Evolutionary conservation across 2,888 invertebrate genomes (phyloP).

Genomic region (Dryomyza anilis): DNA sequence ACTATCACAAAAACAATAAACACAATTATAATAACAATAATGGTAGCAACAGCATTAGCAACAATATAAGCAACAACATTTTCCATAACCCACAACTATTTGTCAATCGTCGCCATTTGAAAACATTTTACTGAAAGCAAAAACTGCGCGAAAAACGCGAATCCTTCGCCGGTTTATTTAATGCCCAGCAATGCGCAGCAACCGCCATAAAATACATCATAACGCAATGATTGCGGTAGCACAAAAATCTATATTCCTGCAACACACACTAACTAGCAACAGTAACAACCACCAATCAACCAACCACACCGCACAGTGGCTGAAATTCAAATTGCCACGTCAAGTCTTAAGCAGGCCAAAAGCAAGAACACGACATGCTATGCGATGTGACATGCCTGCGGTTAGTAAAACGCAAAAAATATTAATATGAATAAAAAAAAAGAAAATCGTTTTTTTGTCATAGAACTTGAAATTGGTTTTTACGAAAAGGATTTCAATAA

Average conservation of each 20-base stretch:
- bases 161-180: too few relatives aligned
- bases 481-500: slow-evolving; percentile 16
- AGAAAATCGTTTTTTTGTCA: too few relatives aligned
- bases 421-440: too few relatives aligned
- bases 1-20: too few relatives aligned
- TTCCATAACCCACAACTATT: neutral
- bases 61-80: neutral
- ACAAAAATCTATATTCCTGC: slow-evolving; percentile 2
- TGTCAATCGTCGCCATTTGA: slow-evolving; percentile 5
- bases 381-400: neutral
- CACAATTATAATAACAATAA: too few relatives aligned
- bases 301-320: too few relatives aligned
- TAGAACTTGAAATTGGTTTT: slow-evolving; percentile 8
- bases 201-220: slow-evolving; percentile 13
- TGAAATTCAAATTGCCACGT: neutral
- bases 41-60: too few relatives aligned
- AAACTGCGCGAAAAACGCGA: too few relatives aligned
- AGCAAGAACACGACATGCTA: neutral
- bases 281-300: too few relatives aligned
- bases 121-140: too few relatives aligned
- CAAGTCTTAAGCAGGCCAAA: neutral
- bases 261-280: too few relatives aligned
- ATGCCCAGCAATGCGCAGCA: neutral
- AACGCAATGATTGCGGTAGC: slow-evolving; percentile 1
- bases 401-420: neutral